Evolutionary conservation across 2,888 invertebrate genomes (phyloP).

Genomic region (Monoplex corrugatus): DNA sequence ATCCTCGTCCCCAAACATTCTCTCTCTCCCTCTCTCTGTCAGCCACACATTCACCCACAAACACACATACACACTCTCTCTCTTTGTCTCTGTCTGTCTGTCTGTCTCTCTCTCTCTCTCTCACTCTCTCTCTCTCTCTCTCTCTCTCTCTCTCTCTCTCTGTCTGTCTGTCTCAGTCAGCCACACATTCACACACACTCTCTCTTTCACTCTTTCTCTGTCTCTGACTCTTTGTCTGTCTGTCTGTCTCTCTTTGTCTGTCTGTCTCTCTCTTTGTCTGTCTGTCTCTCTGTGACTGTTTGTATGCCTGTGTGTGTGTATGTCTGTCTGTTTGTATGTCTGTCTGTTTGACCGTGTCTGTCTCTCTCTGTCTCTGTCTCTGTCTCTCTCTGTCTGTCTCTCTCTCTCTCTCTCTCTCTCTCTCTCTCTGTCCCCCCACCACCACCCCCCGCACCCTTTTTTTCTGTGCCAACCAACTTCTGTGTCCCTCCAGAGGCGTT

Average conservation of each 20-base stretch:
- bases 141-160: neutral
- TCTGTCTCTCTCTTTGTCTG: too few species aligned
- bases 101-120: neutral
- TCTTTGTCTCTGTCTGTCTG: neutral
- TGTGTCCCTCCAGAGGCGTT: too few species aligned
- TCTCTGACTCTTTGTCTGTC: neutral
- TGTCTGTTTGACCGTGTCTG: neutral
- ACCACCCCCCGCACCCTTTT: too few species aligned
- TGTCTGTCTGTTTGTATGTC: neutral
- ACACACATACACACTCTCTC: neutral
- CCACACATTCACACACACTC: too few species aligned
- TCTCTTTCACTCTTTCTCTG: neutral
- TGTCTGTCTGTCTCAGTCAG: too few species aligned
- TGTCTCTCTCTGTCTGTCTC: neutral
- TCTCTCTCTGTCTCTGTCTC: neutral
- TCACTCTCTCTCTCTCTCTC: neutral
- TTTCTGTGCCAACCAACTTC: too few species aligned
- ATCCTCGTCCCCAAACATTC: neutral
- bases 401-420: neutral
- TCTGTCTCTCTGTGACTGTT: neutral
- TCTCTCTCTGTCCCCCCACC: neutral
- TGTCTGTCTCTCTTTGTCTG: neutral
- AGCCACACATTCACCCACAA: too few species aligned
- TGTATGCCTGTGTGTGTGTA: neutral
- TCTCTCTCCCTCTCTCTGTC: neutral